A percentile compares a stretch with the other conserved stretches of the same genome.
Evolutionary conservation across 2,888 invertebrate species (phyloP).

Genomic region (Encarsia formosa): DNA sequence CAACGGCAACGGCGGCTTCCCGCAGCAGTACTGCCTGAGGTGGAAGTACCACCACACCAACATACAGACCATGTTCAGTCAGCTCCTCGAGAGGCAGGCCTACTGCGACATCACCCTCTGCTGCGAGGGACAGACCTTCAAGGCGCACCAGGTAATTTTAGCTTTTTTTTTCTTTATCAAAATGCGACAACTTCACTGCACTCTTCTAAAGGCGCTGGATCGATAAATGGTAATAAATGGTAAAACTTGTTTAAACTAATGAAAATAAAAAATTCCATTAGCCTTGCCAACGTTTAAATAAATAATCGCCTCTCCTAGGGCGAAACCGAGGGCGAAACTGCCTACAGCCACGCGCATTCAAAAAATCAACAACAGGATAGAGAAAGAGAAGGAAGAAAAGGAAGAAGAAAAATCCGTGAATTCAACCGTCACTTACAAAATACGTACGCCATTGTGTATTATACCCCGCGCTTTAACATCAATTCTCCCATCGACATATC

Average conservation of each 20-base stretch:
- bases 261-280: too few species aligned
- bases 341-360: too few species aligned
- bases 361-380: too few species aligned
- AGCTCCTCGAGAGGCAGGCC: conserved; percentile 78
- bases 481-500: conserved; percentile 1
- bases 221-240: conserved; percentile 1
- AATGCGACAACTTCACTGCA: not conserved
- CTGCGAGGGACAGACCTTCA: conserved; percentile 75
- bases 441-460: not conserved
- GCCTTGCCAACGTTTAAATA: too few species aligned
- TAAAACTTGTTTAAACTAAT: conserved; percentile 7
- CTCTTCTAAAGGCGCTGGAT: too few species aligned
- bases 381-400: too few species aligned
- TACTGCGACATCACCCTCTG: conserved; percentile 89
- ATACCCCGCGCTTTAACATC: not conserved
- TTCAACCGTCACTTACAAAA: not conserved
- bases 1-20: conserved; percentile 49
- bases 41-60: conserved; percentile 93
- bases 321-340: too few species aligned
- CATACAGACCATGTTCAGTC: conserved; percentile 84
- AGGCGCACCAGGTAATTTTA: conserved; percentile 63
- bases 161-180: not conserved
- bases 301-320: too few species aligned
- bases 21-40: conserved; percentile 86
- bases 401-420: not conserved